Base-by-base conservation (phyloP, 2,797 vertebrate species). In the Gallinago stenura region DNA sequence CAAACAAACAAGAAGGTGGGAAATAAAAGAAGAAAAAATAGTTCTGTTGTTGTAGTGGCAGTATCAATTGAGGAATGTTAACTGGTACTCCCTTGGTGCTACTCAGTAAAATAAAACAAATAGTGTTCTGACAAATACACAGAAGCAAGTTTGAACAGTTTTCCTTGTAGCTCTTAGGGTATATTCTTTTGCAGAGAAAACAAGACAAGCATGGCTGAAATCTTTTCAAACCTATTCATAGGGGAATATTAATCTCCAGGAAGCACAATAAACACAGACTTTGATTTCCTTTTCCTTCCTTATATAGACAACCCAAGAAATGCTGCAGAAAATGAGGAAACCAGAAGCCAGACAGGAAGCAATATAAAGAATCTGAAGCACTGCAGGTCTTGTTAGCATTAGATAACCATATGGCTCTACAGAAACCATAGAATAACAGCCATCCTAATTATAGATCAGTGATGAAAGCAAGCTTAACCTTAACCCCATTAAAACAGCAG, bases 231-330 rank as follows among this genome's bases (percentile, higher is more conserved):
- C 9, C 24, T 89, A 57, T 80, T 77, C 94, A 70, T 12, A 60
- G 37, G 91, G 92, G 93, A 92, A 86, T 79, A 91, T 90, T 95
- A 96, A 95, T 95, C 95, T 83, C 76, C 87, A 91, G 89, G 91
- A 96, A 96, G 56, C 77, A 92, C 92, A 96, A 96, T 97, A 95
- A 97, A 95, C 88, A 92, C 46, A 84, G 94, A 68, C 64, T 91
- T 95, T 90, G 90, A 96, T 93, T 97, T 96, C 68, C 83, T 89
- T 92, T 94, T 95, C 82, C 87, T 96, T 94, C 56, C 35, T 92
- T 96, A 90, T 86, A 78, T 25, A 83, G 94, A 69, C 89, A 93
- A 71, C n/a, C 13, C 15, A 90, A 93, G 85, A 96, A 93, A 85
- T 61, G 65, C 84, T 81, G 75, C 60, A 87, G 87, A 95, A 97